These are phyloP conservation scores for Selene dorsalis DNA, from an alignment of 2,797 vertebrate species.

Conservation along the genomic window DNA sequence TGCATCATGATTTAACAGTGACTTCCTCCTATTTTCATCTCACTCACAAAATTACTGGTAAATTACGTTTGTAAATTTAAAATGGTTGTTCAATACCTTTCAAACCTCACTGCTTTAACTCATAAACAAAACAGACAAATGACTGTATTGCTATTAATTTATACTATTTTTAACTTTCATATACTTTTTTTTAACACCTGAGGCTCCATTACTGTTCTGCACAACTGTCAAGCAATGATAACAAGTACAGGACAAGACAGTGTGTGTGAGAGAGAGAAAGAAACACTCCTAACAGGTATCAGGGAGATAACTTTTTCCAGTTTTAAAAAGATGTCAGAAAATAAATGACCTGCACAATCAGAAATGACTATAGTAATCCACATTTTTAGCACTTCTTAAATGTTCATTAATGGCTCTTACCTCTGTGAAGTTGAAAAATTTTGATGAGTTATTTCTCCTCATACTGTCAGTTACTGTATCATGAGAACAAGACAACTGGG, in stretches of 20 bases:
- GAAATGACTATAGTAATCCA: not conserved
- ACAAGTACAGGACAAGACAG: not conserved
- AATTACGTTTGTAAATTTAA: not conserved
- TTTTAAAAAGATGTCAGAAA: not conserved
- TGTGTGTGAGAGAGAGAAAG: too few relatives aligned
- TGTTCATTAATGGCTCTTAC: constrained; percentile 64
- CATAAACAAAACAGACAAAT: not conserved
- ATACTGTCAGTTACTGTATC: constrained; percentile 52
- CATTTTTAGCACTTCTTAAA: not conserved
- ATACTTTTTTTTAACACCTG: not conserved
- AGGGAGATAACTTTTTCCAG: not conserved
- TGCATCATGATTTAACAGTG: not conserved
- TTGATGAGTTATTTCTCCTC: constrained; percentile 74
- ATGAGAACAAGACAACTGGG: constrained; percentile 47
- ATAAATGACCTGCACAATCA: not conserved
- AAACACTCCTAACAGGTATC: too few relatives aligned
- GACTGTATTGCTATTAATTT: not conserved
- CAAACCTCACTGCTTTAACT: not conserved
- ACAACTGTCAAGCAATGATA: not conserved
- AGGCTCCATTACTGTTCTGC: not conserved
- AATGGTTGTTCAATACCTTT: not conserved
- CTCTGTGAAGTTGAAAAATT: constrained; percentile 74
- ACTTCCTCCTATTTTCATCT: constrained; percentile 4
- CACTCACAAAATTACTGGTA: not conserved
- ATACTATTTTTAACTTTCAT: too few relatives aligned